phyloP scores from a whole-genome alignment of 2,888 invertebrate species.

The Caradrina clavipalpis region DNA sequence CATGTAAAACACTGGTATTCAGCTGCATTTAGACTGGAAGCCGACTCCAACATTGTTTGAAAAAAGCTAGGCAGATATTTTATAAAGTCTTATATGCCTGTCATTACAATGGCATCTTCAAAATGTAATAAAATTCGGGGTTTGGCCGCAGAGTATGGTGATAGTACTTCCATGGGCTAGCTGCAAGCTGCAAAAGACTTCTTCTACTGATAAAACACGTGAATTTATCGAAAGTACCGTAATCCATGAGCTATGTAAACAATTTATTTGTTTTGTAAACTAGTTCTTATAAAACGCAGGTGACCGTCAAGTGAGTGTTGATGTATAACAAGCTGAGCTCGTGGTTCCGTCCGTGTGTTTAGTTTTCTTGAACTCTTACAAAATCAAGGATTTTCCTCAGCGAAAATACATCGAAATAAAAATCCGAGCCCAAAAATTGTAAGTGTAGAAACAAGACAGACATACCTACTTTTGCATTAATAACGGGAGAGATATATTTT shows the following conservation, averaged over 20 bases:
- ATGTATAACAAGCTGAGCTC: background rate
- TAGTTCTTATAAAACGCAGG: conserved; percentile 5
- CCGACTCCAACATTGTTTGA: too few relatives aligned
- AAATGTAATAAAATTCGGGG: too few relatives aligned
- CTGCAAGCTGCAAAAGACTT: too few relatives aligned
- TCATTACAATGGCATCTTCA: too few relatives aligned
- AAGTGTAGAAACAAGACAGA: background rate
- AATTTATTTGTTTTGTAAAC: conserved; percentile 19
- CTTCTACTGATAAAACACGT: too few relatives aligned
- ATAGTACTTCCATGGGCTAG: too few relatives aligned
- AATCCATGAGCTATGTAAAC: background rate
- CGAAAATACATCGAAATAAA: background rate
- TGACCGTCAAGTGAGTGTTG: background rate
- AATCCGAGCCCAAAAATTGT: background rate
- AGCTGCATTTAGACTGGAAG: too few relatives aligned
- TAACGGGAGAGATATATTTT: background rate
- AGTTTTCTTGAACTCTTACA: background rate
- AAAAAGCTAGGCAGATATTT: too few relatives aligned
- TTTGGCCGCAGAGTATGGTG: too few relatives aligned
- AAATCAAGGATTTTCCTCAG: background rate
- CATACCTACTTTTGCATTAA: background rate
- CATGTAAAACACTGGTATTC: too few relatives aligned
- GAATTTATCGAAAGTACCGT: background rate
- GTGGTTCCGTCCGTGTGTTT: background rate
- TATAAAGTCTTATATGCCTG: too few relatives aligned